Evolutionary conservation across 2,113 vertebrate genomes (phyloP).

Genomic region (Cygnus atratus): DNA sequence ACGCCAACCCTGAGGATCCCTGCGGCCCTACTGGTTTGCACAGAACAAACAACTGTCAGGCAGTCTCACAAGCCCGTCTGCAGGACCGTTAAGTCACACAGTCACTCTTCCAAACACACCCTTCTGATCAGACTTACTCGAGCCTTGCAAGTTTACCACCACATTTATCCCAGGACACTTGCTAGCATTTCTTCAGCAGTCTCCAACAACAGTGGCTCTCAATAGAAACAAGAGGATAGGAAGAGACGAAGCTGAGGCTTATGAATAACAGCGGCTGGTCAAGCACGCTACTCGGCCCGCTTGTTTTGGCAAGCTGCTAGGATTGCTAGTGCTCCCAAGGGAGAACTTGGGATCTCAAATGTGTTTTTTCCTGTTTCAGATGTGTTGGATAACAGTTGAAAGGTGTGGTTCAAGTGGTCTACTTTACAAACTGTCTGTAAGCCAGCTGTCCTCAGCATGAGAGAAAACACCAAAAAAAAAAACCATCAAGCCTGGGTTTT

Average conservation of each 20-base stretch:
- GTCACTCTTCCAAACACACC: not conserved
- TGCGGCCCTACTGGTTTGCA: not conserved
- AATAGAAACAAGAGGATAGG: not conserved
- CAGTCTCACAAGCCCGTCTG: rapidly evolving
- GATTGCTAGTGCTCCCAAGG: not conserved
- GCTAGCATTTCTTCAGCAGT: not conserved
- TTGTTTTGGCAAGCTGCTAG: not conserved
- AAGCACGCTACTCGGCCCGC: not conserved
- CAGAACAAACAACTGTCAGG: not conserved
- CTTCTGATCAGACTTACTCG: not conserved
- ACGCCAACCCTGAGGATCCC: rapidly evolving
- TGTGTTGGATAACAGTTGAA: slow-evolving; percentile 24
- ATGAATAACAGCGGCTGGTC: not conserved
- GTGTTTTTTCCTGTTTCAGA: slow-evolving; percentile 64
- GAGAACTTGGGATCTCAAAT: slow-evolving; percentile 22
- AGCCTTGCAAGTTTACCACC: not conserved
- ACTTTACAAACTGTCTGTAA: not conserved
- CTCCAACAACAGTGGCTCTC: not conserved
- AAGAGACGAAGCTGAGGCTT: not conserved
- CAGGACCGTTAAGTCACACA: not conserved
- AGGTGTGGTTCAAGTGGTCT: slow-evolving; percentile 45
- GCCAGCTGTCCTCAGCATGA: not conserved
- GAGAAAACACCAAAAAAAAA: not conserved
- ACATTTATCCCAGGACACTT: not conserved
- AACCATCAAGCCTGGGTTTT: not conserved